These are phyloP conservation scores for Zoroaster sp. DNA, from an alignment of 53 echinoderm and acorn worm genomes.

Conservation along the genomic window DNA sequence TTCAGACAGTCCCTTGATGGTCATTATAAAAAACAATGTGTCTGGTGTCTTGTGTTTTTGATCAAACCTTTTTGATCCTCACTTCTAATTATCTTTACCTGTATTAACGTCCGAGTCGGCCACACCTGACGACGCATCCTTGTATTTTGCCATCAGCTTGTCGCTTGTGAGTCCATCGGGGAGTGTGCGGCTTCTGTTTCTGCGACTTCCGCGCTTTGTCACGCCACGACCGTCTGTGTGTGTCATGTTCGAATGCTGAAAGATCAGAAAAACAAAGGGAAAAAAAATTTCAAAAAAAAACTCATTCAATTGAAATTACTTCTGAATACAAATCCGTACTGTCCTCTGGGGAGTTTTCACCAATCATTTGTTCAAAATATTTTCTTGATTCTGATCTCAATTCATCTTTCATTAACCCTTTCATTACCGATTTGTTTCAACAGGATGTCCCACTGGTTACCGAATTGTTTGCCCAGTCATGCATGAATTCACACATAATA, in stretches of 20 bases:
- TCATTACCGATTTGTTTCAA: too few relatives aligned
- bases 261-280: neutral
- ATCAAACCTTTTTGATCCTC: neutral
- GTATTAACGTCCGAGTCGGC: slow-evolving; percentile 70
- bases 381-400: too few relatives aligned
- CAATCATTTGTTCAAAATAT: neutral
- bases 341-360: neutral
- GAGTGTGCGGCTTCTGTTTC: slow-evolving; percentile 78
- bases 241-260: slow-evolving; percentile 42
- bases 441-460: too few relatives aligned
- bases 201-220: slow-evolving; percentile 32
- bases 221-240: slow-evolving; percentile 28
- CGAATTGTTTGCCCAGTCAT: too few relatives aligned
- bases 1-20: too few relatives aligned
- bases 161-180: slow-evolving; percentile 75
- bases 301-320: neutral
- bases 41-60: too few relatives aligned
- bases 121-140: slow-evolving; percentile 78
- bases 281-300: neutral
- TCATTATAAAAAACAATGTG: too few relatives aligned
- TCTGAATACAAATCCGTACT: too few relatives aligned
- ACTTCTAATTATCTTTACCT: slow-evolving; percentile 27
- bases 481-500: too few relatives aligned
- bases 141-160: slow-evolving; percentile 75
- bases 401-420: too few relatives aligned